Evolutionary conservation across 2,888 invertebrate species (phyloP), one percentile per base, ranked within the genome.

Genomic region (Hydriomena furcata): DNA sequence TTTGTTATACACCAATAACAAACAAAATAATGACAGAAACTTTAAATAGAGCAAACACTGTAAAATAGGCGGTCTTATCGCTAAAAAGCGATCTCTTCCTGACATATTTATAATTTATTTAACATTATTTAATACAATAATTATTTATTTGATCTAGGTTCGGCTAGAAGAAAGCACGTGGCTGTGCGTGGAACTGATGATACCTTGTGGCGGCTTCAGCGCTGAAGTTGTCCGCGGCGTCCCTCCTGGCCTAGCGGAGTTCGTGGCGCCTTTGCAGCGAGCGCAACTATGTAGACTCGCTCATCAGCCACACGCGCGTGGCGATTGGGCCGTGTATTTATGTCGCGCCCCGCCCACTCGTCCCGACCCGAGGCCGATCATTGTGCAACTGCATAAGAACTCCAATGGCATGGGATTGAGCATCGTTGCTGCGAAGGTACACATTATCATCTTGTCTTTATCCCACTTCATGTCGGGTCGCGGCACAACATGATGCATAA

Each of bases 161-260:
- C 93, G 95, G 0, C 84, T 99, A 41, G 98, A 99, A 74, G 98
- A 99, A 82, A 98, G 98, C 76, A 94, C 95, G 21, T 95, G 96
- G 67, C 92, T 99, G 30, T 96, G 96, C 68, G 91, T 99, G 46
- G 97, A 97, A 0, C 94, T 99, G 63, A 90, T 99, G 36, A 92
- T 99, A 48, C 99, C 99, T 0, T 98, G 99, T 75, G 99, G 99
- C 85, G 99, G 98, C 11, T 99, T 98, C 88, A 98, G 98, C 74
- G 98, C 98, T 75, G 99, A 99, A 84, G 97, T 98, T 48, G 97
- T 98, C 41, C 92, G 96, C 54, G 98, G 98, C 34, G 96, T 99
- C 49, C 99, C 99, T 23, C 97, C 98, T 0, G 98, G 97, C 0
- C 90, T 98, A 30, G 95, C 96, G 0, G 97, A 97, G 82, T 97